Evolutionary conservation across 2,113 vertebrate species (phyloP).

Genomic region (Rhinoderma darwinii): DNA sequence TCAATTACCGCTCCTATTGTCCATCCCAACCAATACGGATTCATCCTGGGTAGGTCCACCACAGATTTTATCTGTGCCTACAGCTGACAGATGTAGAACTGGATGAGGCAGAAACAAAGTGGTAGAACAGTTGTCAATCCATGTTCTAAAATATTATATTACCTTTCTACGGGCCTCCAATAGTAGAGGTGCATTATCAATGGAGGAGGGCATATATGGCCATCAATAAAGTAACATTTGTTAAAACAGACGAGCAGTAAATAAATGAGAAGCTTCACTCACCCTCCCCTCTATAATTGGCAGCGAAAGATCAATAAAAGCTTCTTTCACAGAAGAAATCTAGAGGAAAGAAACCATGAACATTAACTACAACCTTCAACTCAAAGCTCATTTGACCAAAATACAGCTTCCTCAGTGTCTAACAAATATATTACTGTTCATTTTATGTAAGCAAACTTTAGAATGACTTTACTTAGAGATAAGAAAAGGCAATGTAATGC

Average conservation of each 20-base stretch:
- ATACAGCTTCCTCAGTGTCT: neutral
- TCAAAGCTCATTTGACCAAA: neutral
- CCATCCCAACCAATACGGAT: too few species aligned
- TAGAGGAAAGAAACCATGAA: conserved; percentile 64
- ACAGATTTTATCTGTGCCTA: too few species aligned
- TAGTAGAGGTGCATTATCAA: too few species aligned
- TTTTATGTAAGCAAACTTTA: neutral
- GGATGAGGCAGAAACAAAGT: too few species aligned
- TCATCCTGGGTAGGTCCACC: too few species aligned
- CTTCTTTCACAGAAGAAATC: conserved; percentile 95
- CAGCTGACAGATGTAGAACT: too few species aligned
- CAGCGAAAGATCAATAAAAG: conserved; percentile 97
- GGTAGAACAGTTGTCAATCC: too few species aligned
- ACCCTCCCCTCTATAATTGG: conserved; percentile 98
- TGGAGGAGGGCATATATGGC: too few species aligned
- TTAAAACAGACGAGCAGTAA: neutral
- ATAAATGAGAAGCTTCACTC: conserved; percentile 67
- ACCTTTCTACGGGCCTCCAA: too few species aligned
- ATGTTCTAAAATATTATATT: too few species aligned
- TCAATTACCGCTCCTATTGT: too few species aligned
- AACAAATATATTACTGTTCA: too few species aligned
- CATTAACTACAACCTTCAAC: neutral
- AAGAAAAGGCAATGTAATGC: neutral
- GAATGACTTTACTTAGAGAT: neutral
- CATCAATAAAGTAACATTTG: neutral